Evolutionary conservation across 2,113 vertebrate species (phyloP), one percentile per base, ranked within the genome.

Genomic region (Ptychochromis oligacanthus): DNA sequence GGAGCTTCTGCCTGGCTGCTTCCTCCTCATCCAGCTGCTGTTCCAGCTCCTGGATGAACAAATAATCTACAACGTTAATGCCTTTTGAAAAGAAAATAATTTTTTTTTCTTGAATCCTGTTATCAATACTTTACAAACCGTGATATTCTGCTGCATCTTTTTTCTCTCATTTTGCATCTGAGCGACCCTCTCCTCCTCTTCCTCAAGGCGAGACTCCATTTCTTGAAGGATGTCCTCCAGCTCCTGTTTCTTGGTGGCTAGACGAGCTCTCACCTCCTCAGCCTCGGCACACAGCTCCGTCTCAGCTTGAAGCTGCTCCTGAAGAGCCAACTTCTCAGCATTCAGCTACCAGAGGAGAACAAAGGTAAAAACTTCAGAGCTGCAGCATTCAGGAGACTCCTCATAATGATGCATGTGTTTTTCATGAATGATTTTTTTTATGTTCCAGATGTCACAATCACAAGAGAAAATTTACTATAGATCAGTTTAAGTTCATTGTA

Each of bases 61-160:
- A 62, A 74, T 6, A n/a, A 28, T 40, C 14, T 34, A 8, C 4
- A 10, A 36, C 7, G 3, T 61, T 57, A n/a, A 75, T 13, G 7
- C 36, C 18, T 46, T 77, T 54, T 49, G 46, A 72, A 52, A 31
- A 72, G 46, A 13, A 46, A 5, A 24, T 11, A 15, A 40, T 60
- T 6, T 40, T 24, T 5, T 10, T 4, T 28, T 54, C 14, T 62
- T 56, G 24, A 38, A 59, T 56, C 60, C 4, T 22, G 2, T 34
- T 2, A 4, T 46, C 4, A 22, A 9, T 13, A 56, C 7, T 24
- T 79, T 1, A 89, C 86, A 58, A 88, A 98, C 98, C 91, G 96
- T 96, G 85, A 99, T 99, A 79, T 99, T 99, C 86, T 98, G 98
- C 83, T 98, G 98, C 98, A 99, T 99, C 90, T 99, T 99, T 91